Percentiles rank a stretch among this genome's conserved stretches.
Conservation (phyloP, 2,113 vertebrate genomes). For the Nematolebias whitei region DNA sequence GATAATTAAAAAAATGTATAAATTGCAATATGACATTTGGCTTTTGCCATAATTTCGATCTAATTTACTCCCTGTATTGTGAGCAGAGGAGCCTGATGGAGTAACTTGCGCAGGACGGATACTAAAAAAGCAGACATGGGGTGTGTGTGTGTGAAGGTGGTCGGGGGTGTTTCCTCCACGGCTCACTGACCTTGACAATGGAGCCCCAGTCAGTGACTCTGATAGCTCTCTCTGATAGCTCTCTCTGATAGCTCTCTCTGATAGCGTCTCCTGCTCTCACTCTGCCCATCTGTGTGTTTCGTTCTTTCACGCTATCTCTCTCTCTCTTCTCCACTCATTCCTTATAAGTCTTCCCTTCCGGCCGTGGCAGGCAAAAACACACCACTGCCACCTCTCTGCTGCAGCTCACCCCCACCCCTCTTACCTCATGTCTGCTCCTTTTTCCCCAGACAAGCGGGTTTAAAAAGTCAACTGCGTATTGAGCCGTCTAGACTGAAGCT, state of each 20-base stretch:
- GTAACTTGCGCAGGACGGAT: slow-evolving; percentile 44
- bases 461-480: slow-evolving; percentile 81
- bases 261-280: slow-evolving; percentile 37
- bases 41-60: slow-evolving; percentile 18
- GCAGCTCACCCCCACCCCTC: slow-evolving; percentile 49
- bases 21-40: no score
- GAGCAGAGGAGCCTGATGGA: slow-evolving; percentile 56
- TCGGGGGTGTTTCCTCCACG: slow-evolving; percentile 54
- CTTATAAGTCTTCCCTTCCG: slow-evolving; percentile 18
- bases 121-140: slow-evolving; percentile 56
- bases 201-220: slow-evolving; percentile 54
- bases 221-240: slow-evolving; percentile 56
- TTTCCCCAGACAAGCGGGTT: slow-evolving; percentile 79
- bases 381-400: slow-evolving; percentile 55
- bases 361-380: slow-evolving; percentile 53
- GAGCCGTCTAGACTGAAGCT: slow-evolving; percentile 77
- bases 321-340: slow-evolving; percentile 1
- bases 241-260: slow-evolving; percentile 55
- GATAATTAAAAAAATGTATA: no score
- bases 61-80: slow-evolving; percentile 33
- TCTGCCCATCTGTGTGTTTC: slow-evolving; percentile 17
- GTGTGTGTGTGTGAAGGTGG: slow-evolving; percentile 30
- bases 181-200: slow-evolving; percentile 77
- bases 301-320: neutral
- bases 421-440: slow-evolving; percentile 74